A percentile compares a stretch with the other conserved stretches of the same genome.
Conservation (phyloP, 2,888 invertebrate genomes). For the Drosophila kanekoi region DNA sequence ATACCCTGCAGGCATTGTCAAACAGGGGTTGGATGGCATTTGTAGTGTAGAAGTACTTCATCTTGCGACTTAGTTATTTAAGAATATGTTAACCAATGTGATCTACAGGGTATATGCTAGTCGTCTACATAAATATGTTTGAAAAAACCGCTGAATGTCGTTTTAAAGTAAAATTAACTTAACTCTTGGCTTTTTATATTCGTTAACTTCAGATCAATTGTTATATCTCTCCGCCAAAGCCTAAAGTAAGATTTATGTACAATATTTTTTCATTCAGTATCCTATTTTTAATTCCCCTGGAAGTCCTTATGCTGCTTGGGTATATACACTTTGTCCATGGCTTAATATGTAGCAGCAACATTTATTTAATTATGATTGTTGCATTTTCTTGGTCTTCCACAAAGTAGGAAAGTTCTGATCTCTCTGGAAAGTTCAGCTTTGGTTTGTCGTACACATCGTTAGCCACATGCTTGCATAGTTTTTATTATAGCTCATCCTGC, state of each 20-base stretch:
- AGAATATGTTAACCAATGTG: too few relatives aligned
- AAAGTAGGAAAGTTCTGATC: conserved; percentile 17
- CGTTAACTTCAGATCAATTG: too few relatives aligned
- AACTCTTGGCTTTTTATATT: too few relatives aligned
- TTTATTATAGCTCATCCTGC: conserved; percentile 69
- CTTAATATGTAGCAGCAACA: conserved; percentile 7
- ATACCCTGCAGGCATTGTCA: not conserved
- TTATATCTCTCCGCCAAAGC: too few relatives aligned
- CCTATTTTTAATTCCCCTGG: not conserved
- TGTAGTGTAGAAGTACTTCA: not conserved
- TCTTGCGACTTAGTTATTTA: not conserved
- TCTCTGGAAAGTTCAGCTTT: not conserved
- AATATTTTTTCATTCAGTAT: not conserved
- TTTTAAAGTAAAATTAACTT: too few relatives aligned
- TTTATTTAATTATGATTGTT: conserved; percentile 34
- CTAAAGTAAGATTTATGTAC: too few relatives aligned
- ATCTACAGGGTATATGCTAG: too few relatives aligned
- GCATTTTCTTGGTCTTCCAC: conserved; percentile 9
- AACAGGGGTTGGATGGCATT: not conserved
- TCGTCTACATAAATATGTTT: too few relatives aligned
- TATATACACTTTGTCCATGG: conserved; percentile 7
- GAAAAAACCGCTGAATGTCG: too few relatives aligned
- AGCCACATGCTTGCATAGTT: conserved; percentile 76
- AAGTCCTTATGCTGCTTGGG: not conserved
- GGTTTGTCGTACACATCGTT: conserved; percentile 59